Evolutionary conservation across 2,113 vertebrate species (phyloP).

Genomic region (Arothron firmamentum): DNA sequence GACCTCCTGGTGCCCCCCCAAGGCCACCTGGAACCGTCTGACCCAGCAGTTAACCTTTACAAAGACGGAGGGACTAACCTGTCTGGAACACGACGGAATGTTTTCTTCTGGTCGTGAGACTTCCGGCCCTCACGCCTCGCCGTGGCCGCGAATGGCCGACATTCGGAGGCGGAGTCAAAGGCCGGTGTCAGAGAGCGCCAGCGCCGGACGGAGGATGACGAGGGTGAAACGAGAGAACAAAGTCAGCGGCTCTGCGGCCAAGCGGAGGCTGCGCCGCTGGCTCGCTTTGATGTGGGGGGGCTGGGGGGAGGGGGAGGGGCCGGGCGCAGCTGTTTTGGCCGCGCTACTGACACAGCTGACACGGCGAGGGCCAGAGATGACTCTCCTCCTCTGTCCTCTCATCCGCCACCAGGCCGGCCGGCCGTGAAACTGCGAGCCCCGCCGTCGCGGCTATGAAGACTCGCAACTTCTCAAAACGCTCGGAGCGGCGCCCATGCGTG

Average conservation of each 20-base stretch:
- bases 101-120: too few species aligned
- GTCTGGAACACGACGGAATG: conserved; percentile 19
- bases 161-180: not conserved
- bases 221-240: conserved; percentile 42
- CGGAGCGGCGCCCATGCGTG: too few species aligned
- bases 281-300: conserved; percentile 61
- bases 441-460: too few species aligned
- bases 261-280: conserved; percentile 44
- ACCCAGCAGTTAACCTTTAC: conserved; percentile 4
- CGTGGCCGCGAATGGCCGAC: too few species aligned
- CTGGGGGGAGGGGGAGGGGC: conserved; percentile 23
- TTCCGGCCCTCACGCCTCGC: too few species aligned
- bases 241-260: conserved; percentile 44
- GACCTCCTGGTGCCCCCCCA: conserved; percentile 27
- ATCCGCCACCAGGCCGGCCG: conserved; percentile 13
- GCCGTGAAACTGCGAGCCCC: not conserved
- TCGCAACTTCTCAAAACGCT: too few species aligned
- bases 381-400: conserved; percentile 51
- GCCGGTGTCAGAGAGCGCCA: conserved; percentile 17
- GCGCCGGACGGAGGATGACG: conserved; percentile 28
- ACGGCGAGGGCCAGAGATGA: conserved; percentile 49
- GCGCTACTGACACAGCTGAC: conserved; percentile 58
- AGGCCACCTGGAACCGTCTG: conserved; percentile 36
- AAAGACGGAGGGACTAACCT: conserved; percentile 3
- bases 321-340: conserved; percentile 66